Evolutionary conservation across 2,113 vertebrate genomes (phyloP), one percentile per base, ranked within the genome.

Genomic region (Athene cunicularia): DNA sequence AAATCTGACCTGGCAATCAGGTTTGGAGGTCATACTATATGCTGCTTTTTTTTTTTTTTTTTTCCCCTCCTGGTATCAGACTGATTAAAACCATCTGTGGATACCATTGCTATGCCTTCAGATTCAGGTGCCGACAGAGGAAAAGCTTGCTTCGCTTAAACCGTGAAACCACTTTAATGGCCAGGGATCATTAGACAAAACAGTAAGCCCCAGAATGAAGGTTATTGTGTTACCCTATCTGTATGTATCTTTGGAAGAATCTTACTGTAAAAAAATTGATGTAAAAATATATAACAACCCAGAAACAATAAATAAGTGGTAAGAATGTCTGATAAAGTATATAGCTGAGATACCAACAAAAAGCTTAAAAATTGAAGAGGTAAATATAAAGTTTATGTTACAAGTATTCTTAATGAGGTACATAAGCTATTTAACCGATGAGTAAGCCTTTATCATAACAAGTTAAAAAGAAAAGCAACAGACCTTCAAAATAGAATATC

Each of bases 11-110:
- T 75, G 66, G 60, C 47, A 43, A 11, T 68, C 21, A 22, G 49
- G 8, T 52, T 43, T 71, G 43, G 58, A 68, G 43, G 30, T 92
- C 35, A 23, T 14, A 13, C 33, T 52, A 56, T 55, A 53, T 37
- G 24, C 32, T 80, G 12, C 0, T 5, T 14, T 20, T 63, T 27
- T 56, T 37, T 20, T 32, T n/a, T 3, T 74, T 26, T 4, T 20
- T n/a, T 68, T 6, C 20, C 35, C 35, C 24, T 58, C 7, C 45
- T 24, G 12, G 30, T 71, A 14, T 72, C 49, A 41, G 30, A 33
- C 63, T 70, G 35, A 93, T 80, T 60, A 49, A 93, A 92, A 53
- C 62, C 95, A 83, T 66, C 86, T 93, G 80, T 83, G 67, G 49
- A 39, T 86, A 33, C 39, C 35, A 70, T 56, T 37, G 24, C 33